Base-by-base conservation (phyloP, 2,888 invertebrate species). In the Platynereis dumerilii region DNA sequence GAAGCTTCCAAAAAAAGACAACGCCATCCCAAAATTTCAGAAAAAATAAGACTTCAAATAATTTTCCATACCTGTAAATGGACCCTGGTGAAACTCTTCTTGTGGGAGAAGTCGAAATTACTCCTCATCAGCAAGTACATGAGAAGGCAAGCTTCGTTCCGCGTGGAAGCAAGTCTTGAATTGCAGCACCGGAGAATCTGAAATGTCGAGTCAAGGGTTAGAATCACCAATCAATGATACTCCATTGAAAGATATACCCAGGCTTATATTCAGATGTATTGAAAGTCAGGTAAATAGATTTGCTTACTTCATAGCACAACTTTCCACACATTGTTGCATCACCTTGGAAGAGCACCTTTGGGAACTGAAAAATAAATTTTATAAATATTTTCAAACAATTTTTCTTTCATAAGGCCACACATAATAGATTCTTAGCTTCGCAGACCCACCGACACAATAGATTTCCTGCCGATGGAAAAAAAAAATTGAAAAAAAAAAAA, bases 91-190 rank as follows among this genome's bases (percentile, higher is more conserved):
- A 96, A 87, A 65, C 91, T 92, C 73, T 92, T 92, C 5, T 64
- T 48, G 60, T 90, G 88, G 56, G 91, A 92, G 80, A 92, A 93
- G 80, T 96, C 94, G 86, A 93, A 96, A 86, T 96, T 96, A 79
- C 93, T 93, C 72, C 95, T 88, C 95, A 96, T 95, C 39, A 96
- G 87, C 59, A 95, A 87, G 85, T 96, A 96, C 1, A 96, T 87
- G 28, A 95, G 90, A 55, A 94, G 94, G 76, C 94, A 94, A 0
- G 96, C 92, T 82, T 96, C 96, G 76, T 93, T 92, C 24, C 96
- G 88, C 60, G 94, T 90, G 66, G 90, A 90, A 52, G 91, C 90
- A 71, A 95, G 87, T 69, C 93, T 90, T 76, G 93, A 93, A 83
- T 91, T 94, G 81, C 94, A 95, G 76, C 93, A 91, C 69, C 90